Conservation (phyloP, 2,797 vertebrate species). For the Enteromius afrohamiltoni region DNA sequence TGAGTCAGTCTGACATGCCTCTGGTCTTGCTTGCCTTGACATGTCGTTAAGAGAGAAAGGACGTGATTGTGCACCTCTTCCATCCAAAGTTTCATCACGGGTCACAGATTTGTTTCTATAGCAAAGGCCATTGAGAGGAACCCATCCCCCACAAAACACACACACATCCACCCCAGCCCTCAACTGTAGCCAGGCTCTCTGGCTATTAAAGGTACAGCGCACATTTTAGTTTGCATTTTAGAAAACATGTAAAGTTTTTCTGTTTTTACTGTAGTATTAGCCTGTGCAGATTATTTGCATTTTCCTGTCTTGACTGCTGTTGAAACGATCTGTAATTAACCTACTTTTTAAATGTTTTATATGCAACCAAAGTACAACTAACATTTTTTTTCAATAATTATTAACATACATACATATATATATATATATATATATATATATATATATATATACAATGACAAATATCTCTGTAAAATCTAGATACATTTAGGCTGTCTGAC, state of each 20-base stretch:
- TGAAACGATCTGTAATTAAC: background rate
- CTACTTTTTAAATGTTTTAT: background rate
- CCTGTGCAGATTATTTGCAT: background rate
- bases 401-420: background rate
- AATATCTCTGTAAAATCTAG: background rate
- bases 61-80: background rate
- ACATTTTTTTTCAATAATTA: background rate
- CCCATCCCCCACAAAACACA: slow-evolving; percentile 55
- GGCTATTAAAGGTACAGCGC: slow-evolving; percentile 49
- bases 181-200: slow-evolving; percentile 26
- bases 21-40: slow-evolving; percentile 25
- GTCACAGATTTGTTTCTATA: slow-evolving; percentile 23
- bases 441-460: background rate
- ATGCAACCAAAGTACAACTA: background rate
- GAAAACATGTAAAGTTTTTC: background rate
- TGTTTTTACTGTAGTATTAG: background rate
- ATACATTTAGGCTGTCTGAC: background rate
- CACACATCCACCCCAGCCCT: slow-evolving; percentile 29
- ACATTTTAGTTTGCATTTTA: background rate
- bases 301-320: background rate
- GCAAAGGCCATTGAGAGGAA: slow-evolving; percentile 39
- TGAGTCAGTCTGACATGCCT: slow-evolving; percentile 22
- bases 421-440: background rate
- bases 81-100: background rate
- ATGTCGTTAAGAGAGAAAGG: slow-evolving; percentile 21